Evolutionary conservation across 2,113 vertebrate genomes (phyloP).

Genomic region (Genyomyrus donnyi): DNA sequence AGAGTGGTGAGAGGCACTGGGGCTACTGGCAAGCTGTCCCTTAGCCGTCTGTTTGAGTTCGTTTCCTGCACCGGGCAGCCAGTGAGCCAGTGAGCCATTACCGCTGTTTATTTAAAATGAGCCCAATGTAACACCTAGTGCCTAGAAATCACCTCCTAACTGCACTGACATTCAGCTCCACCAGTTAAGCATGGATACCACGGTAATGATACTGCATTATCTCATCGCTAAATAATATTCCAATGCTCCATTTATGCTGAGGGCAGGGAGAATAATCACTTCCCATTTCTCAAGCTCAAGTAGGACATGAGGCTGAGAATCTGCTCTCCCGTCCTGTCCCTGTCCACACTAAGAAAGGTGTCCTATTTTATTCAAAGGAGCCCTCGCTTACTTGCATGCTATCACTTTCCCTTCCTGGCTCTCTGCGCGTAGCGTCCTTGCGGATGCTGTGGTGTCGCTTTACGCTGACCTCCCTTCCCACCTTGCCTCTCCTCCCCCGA

Average conservation of each 20-base stretch:
- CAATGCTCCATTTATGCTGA: conserved; percentile 10
- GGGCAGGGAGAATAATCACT: conserved; percentile 6
- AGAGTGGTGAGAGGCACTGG: background rate
- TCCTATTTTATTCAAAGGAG: conserved; percentile 7
- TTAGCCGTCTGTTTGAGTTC: background rate
- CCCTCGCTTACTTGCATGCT: background rate
- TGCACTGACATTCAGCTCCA: conserved; percentile 18
- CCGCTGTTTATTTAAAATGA: background rate
- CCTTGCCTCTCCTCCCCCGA: background rate
- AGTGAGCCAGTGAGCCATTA: background rate
- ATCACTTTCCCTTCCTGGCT: background rate
- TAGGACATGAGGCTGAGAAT: conserved; percentile 4
- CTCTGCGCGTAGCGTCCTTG: background rate
- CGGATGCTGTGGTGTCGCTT: background rate
- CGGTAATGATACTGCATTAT: conserved; percentile 14
- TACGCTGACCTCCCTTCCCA: background rate
- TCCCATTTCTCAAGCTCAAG: background rate
- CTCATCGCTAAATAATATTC: conserved; percentile 20
- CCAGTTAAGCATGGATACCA: background rate
- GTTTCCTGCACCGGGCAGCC: background rate
- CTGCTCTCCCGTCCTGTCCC: background rate
- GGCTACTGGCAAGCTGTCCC: background rate
- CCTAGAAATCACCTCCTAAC: background rate
- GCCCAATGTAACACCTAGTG: background rate
- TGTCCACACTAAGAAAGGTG: background rate